Evolutionary conservation across 2,113 vertebrate species (phyloP), one percentile per base, ranked within the genome.

Genomic region (Gopherus evgoodei): DNA sequence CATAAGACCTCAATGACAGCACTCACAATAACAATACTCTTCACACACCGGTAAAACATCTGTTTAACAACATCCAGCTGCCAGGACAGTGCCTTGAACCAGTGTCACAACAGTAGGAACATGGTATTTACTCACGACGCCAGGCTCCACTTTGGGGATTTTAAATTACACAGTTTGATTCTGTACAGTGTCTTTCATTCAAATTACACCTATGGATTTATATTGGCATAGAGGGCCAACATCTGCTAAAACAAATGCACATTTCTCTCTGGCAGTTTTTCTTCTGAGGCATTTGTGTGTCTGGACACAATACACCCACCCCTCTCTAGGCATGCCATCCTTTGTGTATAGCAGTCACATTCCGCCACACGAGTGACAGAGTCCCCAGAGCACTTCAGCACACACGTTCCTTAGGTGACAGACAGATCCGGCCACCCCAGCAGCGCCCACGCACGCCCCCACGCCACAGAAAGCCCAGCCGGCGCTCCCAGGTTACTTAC

Each of bases 401-500:
- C n/a, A 38, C 35, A 5, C 35, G 57, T 59, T 38, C 59, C 59
- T 8, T 17, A 38, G 35, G 38, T 22, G 62, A 35, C 31, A 8
- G 72, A 19, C 72, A 25, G n/a, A 11, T 75, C 38, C 2, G 24
- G 22, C 22, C 75, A 16, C 42, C 11, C 75, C 75, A 25, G 42
- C 75, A 25, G 42, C 75, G 11, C 42, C 75, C 35, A 38, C 35
- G 10, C 14, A 86, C 12, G 1, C 42, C 27, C 4, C 29, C 14
- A 86, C 12, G 1, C 27, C 27, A 3, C 29, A 11, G 62, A 10
- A 31, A 9, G 13, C 82, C 3, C 6, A 22, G 54, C 24, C 4
- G 31, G 78, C 21, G 29, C 87, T 86, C 94, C 88, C 81, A 29
- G 84, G 75, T 24, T 93, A 99, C 99, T 99, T 97, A 99, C 99